Base-by-base conservation (phyloP, 2,113 vertebrate genomes). In the Cyrtonyx montezumae region DNA sequence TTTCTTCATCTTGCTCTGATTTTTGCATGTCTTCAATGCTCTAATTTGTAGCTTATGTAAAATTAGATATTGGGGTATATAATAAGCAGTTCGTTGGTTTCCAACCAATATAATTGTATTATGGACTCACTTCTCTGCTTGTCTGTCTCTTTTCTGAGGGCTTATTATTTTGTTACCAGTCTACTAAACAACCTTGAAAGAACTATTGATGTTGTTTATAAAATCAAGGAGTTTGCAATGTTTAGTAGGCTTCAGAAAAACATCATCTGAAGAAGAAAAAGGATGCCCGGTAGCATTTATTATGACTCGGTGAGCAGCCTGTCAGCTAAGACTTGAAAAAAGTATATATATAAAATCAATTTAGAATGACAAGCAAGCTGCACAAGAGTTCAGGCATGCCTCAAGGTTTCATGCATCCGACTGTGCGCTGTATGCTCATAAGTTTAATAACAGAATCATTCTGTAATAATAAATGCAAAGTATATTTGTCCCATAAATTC, bases 171-270 rank as follows among this genome's bases (percentile, higher is more conserved):
- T 77, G 26, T 55, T 80, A 70, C 61, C 55, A 63, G 11, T 80
- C 34, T 90, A 36, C 61, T 94, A 78, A 90, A 37, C 49, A 91
- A 42, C 65, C 90, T 85, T 94, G 68, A 90, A 88, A 90, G 77
- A 88, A 25, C 26, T 80, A 69, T 63, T 83, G 55, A 51, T 85
- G 55, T 42, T 66, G 42, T 90, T 61, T 75, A 46, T 88, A 79
- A 80, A 94, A 91, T 37, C 34, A 86, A 7, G 58, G 62, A 73
- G 15, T 82, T 92, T 58, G 11, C 23, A 48, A 1, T 84, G 63
- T 82, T 95, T 82, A n/a, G 36, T 87, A 62, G 10, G 10, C 66
- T 87, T 87, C 12, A 22, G 81, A 89, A 87, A 51, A 76, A 19
- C 81, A 46, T 15, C 49, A 19, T 62, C 43, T 56, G 53, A 30